A percentile compares a stretch with the other conserved stretches of the same genome.
Evolutionary conservation across 1,140 invertebrate genomes (phyloP).

Genomic region (Cepaea nemoralis): DNA sequence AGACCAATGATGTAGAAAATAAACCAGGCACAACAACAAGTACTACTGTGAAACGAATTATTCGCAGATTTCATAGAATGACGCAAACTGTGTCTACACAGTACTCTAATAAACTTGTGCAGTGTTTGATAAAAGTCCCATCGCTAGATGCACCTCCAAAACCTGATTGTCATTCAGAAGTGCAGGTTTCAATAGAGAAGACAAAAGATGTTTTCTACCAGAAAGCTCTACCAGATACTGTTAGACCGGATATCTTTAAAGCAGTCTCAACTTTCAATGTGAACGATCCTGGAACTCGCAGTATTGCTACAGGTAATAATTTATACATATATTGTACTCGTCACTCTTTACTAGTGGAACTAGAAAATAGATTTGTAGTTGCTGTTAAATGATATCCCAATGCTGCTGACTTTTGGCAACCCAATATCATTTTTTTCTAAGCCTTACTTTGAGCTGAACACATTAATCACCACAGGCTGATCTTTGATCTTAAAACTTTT

Average conservation of each 20-base stretch:
- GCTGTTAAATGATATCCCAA: too few relatives aligned
- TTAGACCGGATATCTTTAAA: not conserved
- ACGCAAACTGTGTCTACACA: not conserved
- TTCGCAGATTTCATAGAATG: constrained; percentile 15
- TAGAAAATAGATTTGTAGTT: too few relatives aligned
- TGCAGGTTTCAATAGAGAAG: not conserved
- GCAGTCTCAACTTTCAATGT: not conserved
- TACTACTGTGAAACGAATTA: not conserved
- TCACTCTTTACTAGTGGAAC: too few relatives aligned
- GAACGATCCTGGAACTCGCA: not conserved
- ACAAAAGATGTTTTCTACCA: not conserved
- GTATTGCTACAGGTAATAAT: not conserved
- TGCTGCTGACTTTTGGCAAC: too few relatives aligned
- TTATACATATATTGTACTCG: not conserved
- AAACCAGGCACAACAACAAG: not conserved
- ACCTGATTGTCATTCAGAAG: not conserved
- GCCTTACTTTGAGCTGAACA: too few relatives aligned
- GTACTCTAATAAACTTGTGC: not conserved
- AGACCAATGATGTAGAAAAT: not conserved
- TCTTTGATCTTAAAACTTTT: too few relatives aligned
- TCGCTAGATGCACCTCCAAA: not conserved
- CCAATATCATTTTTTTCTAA: too few relatives aligned
- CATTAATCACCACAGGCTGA: too few relatives aligned
- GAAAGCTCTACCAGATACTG: not conserved
- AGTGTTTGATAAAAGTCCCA: constrained; percentile 17